These are phyloP conservation scores for Formicarius rufipectus DNA, from an alignment of 2,113 vertebrate species.

Conservation along the genomic window DNA sequence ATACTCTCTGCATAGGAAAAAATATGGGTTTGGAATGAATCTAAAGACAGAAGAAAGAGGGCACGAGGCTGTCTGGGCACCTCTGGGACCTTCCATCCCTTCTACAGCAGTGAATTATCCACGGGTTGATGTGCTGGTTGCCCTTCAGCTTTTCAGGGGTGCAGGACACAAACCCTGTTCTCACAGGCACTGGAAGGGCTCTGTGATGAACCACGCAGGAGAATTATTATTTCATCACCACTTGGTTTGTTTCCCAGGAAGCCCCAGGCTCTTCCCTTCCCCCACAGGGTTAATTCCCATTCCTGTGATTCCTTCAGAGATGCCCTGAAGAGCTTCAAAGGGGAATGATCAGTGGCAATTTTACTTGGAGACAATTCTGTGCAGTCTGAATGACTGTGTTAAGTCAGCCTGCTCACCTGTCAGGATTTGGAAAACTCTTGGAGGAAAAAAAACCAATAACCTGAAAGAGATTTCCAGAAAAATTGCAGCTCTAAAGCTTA, in stretches of 20 bases:
- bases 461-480: background rate
- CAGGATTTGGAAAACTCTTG: background rate
- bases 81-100: background rate
- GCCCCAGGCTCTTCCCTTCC: background rate
- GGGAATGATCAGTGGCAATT: background rate
- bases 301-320: background rate
- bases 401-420: background rate
- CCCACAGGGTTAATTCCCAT: background rate
- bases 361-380: background rate
- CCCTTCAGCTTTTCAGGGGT: background rate
- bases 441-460: background rate
- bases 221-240: background rate
- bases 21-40: background rate
- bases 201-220: background rate
- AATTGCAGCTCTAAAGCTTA: background rate
- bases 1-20: background rate
- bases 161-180: background rate
- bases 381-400: constrained; percentile 13
- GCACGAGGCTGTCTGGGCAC: background rate
- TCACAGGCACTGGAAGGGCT: background rate
- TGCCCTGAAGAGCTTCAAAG: background rate
- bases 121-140: background rate
- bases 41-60: background rate
- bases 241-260: background rate
- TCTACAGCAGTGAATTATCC: background rate